phyloP scores from a whole-genome alignment of 2,113 vertebrate genomes.

The Corythoichthys intestinalis region DNA sequence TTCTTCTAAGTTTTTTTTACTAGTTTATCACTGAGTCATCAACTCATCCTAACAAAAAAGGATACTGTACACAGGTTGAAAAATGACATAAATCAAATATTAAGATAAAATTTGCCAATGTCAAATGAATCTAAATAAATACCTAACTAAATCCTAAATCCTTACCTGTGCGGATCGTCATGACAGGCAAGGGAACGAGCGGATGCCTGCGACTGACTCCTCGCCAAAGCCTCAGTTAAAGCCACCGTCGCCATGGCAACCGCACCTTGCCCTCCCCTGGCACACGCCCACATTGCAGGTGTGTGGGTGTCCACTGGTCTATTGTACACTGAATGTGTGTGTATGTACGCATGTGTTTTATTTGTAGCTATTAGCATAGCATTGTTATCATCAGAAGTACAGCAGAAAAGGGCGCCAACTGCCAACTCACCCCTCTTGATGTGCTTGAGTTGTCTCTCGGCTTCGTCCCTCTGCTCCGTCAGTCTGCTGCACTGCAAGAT shows the following conservation, averaged over 20 bases:
- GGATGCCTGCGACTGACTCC: neutral
- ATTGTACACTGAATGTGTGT: neutral
- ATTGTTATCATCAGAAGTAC: neutral
- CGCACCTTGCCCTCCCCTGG: neutral
- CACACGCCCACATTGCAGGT: neutral
- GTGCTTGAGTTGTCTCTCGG: constrained; percentile 76
- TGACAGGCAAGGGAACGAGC: neutral
- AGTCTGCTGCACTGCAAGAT: constrained; percentile 64
- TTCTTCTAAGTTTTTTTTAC: too few species aligned
- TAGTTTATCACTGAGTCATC: too few species aligned
- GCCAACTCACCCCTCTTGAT: constrained; percentile 75
- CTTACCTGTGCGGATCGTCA: neutral
- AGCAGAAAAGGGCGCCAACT: too few species aligned
- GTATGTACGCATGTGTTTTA: neutral
- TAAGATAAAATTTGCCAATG: neutral
- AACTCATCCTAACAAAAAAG: too few species aligned
- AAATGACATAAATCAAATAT: neutral
- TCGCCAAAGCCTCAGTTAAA: neutral
- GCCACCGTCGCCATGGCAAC: neutral
- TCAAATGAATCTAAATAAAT: too few species aligned
- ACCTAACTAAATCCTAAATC: neutral
- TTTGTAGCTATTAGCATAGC: neutral
- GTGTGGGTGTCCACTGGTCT: neutral
- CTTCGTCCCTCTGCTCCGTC: constrained; percentile 72
- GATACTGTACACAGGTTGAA: neutral